Base-by-base conservation (phyloP, 2,113 vertebrate genomes). In the Vulpes ferrilata region DNA sequence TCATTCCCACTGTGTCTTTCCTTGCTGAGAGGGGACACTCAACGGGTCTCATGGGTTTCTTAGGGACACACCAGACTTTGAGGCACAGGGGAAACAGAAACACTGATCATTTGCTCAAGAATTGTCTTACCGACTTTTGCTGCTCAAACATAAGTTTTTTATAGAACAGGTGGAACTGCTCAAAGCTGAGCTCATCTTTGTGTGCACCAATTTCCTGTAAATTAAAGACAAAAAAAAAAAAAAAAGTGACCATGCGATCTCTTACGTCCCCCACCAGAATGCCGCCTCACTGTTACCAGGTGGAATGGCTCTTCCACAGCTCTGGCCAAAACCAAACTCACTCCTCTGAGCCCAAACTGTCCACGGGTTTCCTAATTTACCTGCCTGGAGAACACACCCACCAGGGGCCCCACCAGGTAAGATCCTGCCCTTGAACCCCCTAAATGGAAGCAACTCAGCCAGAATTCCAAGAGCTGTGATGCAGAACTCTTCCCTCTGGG, bases 101-200 rank as follows among this genome's bases (percentile, higher is more conserved):
- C 53, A 35, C 19, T 6, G 25, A 23, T n/a, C 69, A 10, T 81
- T 53, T 38, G n/a, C 51, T 73, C 22, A 65, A 7, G 16, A 25
- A 97, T 17, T 51, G 57, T 43, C 98, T 99, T 99, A 99, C 99
- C 96, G 97, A 98, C 93, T 99, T 99, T 96, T 99, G 99, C 88
- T 99, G 99, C 59, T 99, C 99, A 98, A 99, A 99, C 99, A 99
- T 99, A 22, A 99, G 98, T 74, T 99, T 99, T 97, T 99, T 99
- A 98, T 99, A 99, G 98, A 99, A 99, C 98, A 99, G 99, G 97
- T 99, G 99, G 98, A 99, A 99, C 97, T 99, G 99, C 97, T 99
- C 99, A 97, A 99, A 99, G 97, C 99, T 99, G 97, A 99, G 99
- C 10, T 99, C 99, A 43, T 99, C 99, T 97, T 99, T 99, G 90